A percentile compares a stretch with the other conserved stretches of the same genome.
These are phyloP conservation scores for Choloepus hoffmanni DNA, from an alignment of 2,113 vertebrate species.

Conservation along the genomic window DNA sequence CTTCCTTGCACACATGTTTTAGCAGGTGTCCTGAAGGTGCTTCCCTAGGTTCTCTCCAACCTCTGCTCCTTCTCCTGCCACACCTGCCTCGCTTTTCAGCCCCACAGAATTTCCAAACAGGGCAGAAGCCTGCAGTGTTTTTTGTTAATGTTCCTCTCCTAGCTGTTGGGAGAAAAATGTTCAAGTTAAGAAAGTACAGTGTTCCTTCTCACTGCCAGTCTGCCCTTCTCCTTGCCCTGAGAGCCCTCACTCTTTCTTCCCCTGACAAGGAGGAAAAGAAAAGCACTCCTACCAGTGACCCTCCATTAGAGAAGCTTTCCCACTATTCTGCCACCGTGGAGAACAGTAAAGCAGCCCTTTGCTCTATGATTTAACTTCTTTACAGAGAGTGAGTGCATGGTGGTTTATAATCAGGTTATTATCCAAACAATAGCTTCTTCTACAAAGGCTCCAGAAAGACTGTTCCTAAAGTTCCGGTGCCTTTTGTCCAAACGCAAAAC, in stretches of 20 bases:
- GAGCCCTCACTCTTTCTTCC: background rate
- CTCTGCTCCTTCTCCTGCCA: accelerated
- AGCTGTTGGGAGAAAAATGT: background rate
- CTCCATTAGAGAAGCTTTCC: background rate
- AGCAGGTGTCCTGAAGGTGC: accelerated
- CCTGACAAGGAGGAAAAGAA: no score
- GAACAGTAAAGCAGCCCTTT: background rate
- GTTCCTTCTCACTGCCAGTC: accelerated
- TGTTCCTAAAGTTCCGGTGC: background rate
- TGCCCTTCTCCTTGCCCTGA: accelerated
- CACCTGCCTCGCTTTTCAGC: background rate
- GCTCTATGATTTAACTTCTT: accelerated
- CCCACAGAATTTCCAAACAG: accelerated
- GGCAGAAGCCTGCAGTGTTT: accelerated
- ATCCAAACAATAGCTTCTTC: accelerated
- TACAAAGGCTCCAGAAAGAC: background rate
- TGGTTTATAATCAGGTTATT: background rate
- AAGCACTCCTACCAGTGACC: accelerated
- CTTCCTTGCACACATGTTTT: accelerated
- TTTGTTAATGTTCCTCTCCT: no score
- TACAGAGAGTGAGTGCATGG: background rate
- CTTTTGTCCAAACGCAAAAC: background rate
- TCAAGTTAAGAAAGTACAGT: accelerated
- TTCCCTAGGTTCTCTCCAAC: accelerated
- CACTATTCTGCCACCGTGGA: accelerated